phyloP scores from a whole-genome alignment of 2,797 vertebrate genomes.

The Scomberomorus guttatus region DNA sequence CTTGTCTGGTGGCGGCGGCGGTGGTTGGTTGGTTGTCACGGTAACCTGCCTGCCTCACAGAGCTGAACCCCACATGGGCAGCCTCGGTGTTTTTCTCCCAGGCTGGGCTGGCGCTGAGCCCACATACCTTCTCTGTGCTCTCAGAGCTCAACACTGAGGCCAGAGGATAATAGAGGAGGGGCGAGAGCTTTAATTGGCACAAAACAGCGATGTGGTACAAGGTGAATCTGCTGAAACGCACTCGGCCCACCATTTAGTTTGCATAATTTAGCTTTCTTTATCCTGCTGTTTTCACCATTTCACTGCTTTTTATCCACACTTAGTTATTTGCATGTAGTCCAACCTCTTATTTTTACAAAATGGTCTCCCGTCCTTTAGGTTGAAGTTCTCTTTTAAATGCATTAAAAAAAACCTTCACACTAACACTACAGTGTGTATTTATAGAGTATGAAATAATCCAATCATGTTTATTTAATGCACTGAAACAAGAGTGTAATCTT shows the following conservation, averaged over 20 bases:
- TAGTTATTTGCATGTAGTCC: not conserved
- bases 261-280: not conserved
- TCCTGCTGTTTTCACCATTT: not conserved
- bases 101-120: constrained; percentile 60
- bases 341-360: not conserved
- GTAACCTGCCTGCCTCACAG: constrained; percentile 53
- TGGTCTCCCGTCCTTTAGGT: not conserved
- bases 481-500: too few species aligned
- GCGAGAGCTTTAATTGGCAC: constrained; percentile 43
- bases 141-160: constrained; percentile 26
- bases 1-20: not conserved
- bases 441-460: too few species aligned
- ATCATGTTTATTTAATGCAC: too few species aligned
- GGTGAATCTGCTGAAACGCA: constrained; percentile 40
- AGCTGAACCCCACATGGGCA: constrained; percentile 32
- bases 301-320: not conserved
- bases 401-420: too few species aligned
- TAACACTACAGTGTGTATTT: too few species aligned
- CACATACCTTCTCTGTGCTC: constrained; percentile 66
- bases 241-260: not conserved
- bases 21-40: constrained; percentile 43
- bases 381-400: not conserved
- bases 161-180: constrained; percentile 39
- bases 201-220: constrained; percentile 6
- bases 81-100: constrained; percentile 57